Base-by-base conservation (phyloP, 2,888 invertebrate genomes). In the Podotricha telesiphe region DNA sequence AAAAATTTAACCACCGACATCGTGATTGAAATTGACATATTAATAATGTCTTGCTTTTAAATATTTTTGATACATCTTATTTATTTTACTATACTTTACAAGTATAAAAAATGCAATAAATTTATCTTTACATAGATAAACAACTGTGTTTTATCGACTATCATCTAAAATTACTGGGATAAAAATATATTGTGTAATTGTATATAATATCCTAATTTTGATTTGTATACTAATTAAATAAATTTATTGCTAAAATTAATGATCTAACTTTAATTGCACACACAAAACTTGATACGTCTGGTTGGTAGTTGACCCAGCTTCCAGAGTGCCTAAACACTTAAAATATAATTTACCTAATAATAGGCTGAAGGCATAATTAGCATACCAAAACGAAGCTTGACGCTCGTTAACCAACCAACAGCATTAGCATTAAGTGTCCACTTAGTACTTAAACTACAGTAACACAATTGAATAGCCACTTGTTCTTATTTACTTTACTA, bases 311-410 rank as follows among this genome's bases (percentile, higher is more conserved):
- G 63, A 63, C 63, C 63, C 34, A 48, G 56, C 55, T 56, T 37
- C 56, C 48, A 58, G 48, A 48, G 55, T 48, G 19, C 37, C 56
- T 37, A 47, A 68, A 61, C 40, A 62, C 69, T 61, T 65, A 47
- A 65, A 65, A 22, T 67, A 58, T 67, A 64, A 71, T 64, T 71
- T 67, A 58, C 42, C 34, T 65, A 71, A 69, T 71, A 71, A 69
- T 65, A 64, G 69, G 40, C 53, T 59, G 53, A 67, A 67, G 37
- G 63, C 55, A 42, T 64, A 20, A 65, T 71, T 68, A 66, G 47
- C 68, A 71, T 71, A 67, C 69, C 55, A 64, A 61, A 67, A 47
- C 53, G 67, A 67, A 67, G 53, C 61, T 62, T 62, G 67, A 67
- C 61, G 61, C 67, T 67, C 45, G 67, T 67, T 67, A 67, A 67